These are phyloP conservation scores for Tyrophagus putrescentiae DNA, from an alignment of 1,140 invertebrate genomes.

Conservation along the genomic window DNA sequence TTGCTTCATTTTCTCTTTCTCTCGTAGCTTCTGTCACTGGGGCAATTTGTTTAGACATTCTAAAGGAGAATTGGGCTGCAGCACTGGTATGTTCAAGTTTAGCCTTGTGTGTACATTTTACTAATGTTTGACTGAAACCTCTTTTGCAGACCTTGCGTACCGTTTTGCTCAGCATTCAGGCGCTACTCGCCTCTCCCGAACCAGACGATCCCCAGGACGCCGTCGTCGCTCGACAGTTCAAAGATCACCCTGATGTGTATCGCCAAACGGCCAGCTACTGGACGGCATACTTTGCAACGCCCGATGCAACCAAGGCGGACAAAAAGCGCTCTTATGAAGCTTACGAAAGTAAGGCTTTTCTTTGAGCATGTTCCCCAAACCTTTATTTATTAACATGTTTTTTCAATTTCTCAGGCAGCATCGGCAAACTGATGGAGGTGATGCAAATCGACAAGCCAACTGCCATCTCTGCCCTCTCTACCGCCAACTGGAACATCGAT, in stretches of 20 bases:
- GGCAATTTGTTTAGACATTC: slow-evolving; percentile 94
- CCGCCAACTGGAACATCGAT: slow-evolving; percentile 62
- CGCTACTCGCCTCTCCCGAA: slow-evolving; percentile 72
- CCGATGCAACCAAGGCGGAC: neutral
- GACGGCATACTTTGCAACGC: slow-evolving; percentile 79
- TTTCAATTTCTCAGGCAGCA: slow-evolving; percentile 58
- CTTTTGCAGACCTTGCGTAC: slow-evolving; percentile 17
- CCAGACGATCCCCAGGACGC: slow-evolving; percentile 92
- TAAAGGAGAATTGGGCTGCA: slow-evolving; percentile 99
- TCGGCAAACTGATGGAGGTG: slow-evolving; percentile 54
- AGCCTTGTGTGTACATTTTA: slow-evolving; percentile 55
- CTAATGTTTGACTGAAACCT: no score
- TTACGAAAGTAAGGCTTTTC: slow-evolving; percentile 3
- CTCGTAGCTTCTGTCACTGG: slow-evolving; percentile 43
- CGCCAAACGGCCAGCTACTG: slow-evolving; percentile 77
- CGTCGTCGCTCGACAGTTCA: slow-evolving; percentile 92
- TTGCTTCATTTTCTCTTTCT: slow-evolving; percentile 1
- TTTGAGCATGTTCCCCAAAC: slow-evolving; percentile 19
- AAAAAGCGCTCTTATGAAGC: slow-evolving; percentile 15
- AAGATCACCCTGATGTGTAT: slow-evolving; percentile 72
- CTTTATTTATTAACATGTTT: slow-evolving; percentile 41
- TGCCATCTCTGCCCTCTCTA: slow-evolving; percentile 65
- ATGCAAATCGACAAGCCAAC: slow-evolving; percentile 74
- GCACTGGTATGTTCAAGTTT: slow-evolving; percentile 95
- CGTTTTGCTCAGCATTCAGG: slow-evolving; percentile 45